Percentiles rank a stretch among this genome's conserved stretches.
Evolutionary conservation across 2,888 invertebrate genomes (phyloP).

Genomic region (Lacanobia oleracea): DNA sequence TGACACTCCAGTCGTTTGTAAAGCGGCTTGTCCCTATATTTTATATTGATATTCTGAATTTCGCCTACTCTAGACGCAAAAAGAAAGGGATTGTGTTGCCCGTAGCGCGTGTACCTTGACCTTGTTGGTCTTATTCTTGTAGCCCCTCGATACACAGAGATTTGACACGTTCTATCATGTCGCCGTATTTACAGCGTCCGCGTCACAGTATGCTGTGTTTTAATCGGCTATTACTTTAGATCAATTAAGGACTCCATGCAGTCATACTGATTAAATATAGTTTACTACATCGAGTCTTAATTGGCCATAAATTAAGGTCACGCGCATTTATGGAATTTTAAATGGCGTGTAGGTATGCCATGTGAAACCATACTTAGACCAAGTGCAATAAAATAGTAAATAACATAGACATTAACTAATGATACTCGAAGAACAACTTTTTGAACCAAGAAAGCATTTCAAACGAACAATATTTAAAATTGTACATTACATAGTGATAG

Average conservation of each 20-base stretch:
- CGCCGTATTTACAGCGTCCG: no score
- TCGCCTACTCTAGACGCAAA: no score
- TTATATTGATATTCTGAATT: no score
- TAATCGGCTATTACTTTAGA: neutral
- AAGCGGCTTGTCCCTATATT: no score
- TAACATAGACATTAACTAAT: neutral
- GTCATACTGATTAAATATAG: no score
- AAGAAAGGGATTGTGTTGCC: no score
- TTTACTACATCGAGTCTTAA: conserved; percentile 5
- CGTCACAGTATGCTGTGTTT: neutral
- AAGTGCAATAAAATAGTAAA: neutral
- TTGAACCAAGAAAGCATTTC: neutral
- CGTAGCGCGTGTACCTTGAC: no score
- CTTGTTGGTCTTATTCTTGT: no score
- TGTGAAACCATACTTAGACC: neutral
- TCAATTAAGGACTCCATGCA: neutral
- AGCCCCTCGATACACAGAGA: no score
- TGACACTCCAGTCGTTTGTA: no score
- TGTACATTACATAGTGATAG: neutral
- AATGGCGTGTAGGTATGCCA: neutral
- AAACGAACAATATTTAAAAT: neutral
- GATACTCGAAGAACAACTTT: neutral
- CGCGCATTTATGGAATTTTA: neutral
- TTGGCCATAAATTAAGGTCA: conserved; percentile 10
- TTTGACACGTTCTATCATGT: no score